phyloP scores from a whole-genome alignment of 2,888 invertebrate species.

The Spodoptera picta region DNA sequence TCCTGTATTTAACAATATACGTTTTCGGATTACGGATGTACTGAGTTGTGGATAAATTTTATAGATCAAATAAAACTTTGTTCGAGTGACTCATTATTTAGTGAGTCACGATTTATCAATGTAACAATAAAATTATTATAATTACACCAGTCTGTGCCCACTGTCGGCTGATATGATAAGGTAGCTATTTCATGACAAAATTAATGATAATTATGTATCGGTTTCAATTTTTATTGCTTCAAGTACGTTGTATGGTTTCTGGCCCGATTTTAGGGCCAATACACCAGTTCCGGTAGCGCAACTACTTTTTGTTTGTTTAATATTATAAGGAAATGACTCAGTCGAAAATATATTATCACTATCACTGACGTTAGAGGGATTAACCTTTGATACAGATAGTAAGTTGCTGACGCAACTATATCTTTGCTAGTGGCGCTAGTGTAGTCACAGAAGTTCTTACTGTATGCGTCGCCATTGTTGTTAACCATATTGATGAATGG shows the following conservation, averaged over 20 bases:
- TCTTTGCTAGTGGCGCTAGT: conserved; percentile 9
- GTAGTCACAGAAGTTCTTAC: neutral
- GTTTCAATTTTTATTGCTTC: conserved; percentile 36
- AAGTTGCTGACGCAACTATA: conserved; percentile 5
- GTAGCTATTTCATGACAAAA: conserved; percentile 49
- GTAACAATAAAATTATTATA: conserved; percentile 65
- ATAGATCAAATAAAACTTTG: conserved; percentile 30
- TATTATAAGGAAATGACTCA: conserved; percentile 19
- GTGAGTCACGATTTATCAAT: conserved; percentile 73
- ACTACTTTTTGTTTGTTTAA: neutral
- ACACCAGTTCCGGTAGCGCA: neutral
- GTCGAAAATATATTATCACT: conserved; percentile 3
- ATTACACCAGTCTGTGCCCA: conserved; percentile 64
- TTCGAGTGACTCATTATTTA: conserved; percentile 67
- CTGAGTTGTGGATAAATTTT: neutral
- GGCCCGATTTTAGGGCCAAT: conserved; percentile 21
- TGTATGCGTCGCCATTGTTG: neutral
- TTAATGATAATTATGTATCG: conserved; percentile 47
- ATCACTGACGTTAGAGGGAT: conserved; percentile 31
- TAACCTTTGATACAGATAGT: conserved; percentile 17
- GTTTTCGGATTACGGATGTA: neutral
- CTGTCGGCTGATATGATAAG: conserved; percentile 67
- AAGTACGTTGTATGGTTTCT: conserved; percentile 21
- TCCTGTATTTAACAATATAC: neutral
- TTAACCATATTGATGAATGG: neutral